phyloP scores from a whole-genome alignment of 2,888 invertebrate genomes.

The Parnassius apollo region DNA sequence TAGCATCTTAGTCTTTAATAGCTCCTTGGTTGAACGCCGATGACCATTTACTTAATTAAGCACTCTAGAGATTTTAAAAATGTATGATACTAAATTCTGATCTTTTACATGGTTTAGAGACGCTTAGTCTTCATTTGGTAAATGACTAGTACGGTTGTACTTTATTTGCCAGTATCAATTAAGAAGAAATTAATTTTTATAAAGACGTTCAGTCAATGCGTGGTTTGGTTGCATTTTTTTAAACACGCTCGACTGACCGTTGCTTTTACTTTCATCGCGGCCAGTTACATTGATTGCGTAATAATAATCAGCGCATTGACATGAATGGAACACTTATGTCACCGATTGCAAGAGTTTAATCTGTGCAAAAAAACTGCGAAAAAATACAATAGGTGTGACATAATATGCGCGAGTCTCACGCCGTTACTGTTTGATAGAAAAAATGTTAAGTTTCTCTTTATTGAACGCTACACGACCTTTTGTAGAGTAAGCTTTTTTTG shows the following conservation, averaged over 20 bases:
- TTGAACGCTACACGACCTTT: background rate
- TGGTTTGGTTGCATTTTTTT: conserved; percentile 31
- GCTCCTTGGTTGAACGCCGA: too few relatives aligned
- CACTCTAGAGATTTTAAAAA: too few relatives aligned
- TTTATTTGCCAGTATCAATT: too few relatives aligned
- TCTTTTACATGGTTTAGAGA: too few relatives aligned
- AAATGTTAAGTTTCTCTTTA: conserved; percentile 14
- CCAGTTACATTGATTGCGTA: conserved; percentile 61
- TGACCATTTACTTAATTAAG: too few relatives aligned
- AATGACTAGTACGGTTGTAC: too few relatives aligned
- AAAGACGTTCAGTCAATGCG: conserved; percentile 9
- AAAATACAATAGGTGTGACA: conserved; percentile 40
- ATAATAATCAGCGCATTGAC: conserved; percentile 50
- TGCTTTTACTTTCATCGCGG: conserved; percentile 68
- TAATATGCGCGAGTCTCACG: conserved; percentile 35
- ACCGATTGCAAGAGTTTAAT: conserved; percentile 34
- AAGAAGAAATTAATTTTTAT: too few relatives aligned
- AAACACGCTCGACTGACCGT: conserved; percentile 52
- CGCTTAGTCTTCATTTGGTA: too few relatives aligned
- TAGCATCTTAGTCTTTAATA: too few relatives aligned
- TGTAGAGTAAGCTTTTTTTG: background rate
- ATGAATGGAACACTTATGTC: conserved; percentile 51
- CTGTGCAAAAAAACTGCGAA: conserved; percentile 26
- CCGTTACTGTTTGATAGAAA: conserved; percentile 8
- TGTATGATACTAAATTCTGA: too few relatives aligned